Percentiles rank a stretch among this genome's conserved stretches.
Conservation (phyloP, 2,113 vertebrate species). For the Platycercus adscitus region DNA sequence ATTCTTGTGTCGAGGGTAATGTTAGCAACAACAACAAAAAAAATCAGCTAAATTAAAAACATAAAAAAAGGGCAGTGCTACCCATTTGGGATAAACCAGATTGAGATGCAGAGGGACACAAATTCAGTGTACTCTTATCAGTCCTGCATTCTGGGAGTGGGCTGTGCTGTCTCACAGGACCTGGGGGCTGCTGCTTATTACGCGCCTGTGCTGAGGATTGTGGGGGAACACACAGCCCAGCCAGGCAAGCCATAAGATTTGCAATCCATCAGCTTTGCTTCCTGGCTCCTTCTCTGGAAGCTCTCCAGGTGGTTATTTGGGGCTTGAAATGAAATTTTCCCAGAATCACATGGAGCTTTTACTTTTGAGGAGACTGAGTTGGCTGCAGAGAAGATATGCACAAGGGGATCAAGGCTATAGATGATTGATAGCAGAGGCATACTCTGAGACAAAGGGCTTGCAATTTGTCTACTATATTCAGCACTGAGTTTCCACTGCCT, state of each 20-base stretch:
- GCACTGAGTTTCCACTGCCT: background rate
- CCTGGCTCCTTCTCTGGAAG: background rate
- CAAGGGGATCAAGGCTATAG: background rate
- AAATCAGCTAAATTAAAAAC: background rate
- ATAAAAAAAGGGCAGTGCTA: background rate
- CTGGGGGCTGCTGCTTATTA: background rate
- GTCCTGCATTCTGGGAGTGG: background rate
- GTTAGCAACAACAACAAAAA: background rate
- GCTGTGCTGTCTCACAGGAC: background rate
- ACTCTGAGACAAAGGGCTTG: background rate
- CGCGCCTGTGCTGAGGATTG: accelerated
- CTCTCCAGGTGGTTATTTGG: background rate
- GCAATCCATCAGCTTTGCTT: background rate
- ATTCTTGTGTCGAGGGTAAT: background rate
- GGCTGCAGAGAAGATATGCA: background rate
- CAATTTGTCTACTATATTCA: background rate
- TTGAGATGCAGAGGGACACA: background rate
- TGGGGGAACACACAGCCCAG: background rate
- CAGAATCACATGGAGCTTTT: background rate
- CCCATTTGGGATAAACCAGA: background rate
- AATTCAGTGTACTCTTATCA: background rate
- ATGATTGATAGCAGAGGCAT: background rate
- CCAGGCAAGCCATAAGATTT: background rate
- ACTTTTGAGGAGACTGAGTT: background rate
- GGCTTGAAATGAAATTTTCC: background rate